phyloP scores from a whole-genome alignment of 2,888 invertebrate genomes.

The Leptinotarsa tumamoca region DNA sequence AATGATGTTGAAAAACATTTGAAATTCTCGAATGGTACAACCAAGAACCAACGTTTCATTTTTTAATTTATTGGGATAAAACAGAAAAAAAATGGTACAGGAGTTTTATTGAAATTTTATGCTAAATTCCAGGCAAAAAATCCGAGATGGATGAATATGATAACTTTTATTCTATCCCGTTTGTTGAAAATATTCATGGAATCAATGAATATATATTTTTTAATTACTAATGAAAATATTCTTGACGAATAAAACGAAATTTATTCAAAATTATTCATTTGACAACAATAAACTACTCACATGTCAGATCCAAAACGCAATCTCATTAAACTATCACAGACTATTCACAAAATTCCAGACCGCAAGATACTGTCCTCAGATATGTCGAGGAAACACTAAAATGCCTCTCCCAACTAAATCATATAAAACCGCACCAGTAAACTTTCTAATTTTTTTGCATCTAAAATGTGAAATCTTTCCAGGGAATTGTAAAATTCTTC shows the following conservation, averaged over 20 bases:
- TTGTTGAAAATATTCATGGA: no score
- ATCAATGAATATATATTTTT: no score
- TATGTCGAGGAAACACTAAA: conserved; percentile 27
- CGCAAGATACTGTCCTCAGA: conserved; percentile 18
- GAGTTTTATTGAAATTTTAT: no score
- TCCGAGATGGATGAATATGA: no score
- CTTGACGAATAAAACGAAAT: background rate
- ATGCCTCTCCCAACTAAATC: conserved; percentile 25
- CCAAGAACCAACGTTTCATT: no score
- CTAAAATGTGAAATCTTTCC: conserved; percentile 58
- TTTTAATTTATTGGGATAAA: no score
- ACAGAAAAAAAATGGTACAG: no score
- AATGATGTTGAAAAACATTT: no score
- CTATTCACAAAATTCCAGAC: conserved; percentile 8
- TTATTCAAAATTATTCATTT: background rate
- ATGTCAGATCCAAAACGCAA: background rate
- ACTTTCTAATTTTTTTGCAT: conserved; percentile 62
- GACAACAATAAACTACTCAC: conserved; percentile 7
- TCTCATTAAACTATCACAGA: conserved; percentile 6
- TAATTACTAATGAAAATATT: no score
- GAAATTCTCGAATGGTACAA: no score
- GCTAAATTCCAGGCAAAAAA: no score
- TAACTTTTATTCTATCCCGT: no score
- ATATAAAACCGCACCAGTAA: conserved; percentile 56
- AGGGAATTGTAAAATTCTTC: conserved; percentile 65